Evolutionary conservation across 1,140 invertebrate species (phyloP), one percentile per base, ranked within the genome.

Genomic region (Aphelenchoides avenae): DNA sequence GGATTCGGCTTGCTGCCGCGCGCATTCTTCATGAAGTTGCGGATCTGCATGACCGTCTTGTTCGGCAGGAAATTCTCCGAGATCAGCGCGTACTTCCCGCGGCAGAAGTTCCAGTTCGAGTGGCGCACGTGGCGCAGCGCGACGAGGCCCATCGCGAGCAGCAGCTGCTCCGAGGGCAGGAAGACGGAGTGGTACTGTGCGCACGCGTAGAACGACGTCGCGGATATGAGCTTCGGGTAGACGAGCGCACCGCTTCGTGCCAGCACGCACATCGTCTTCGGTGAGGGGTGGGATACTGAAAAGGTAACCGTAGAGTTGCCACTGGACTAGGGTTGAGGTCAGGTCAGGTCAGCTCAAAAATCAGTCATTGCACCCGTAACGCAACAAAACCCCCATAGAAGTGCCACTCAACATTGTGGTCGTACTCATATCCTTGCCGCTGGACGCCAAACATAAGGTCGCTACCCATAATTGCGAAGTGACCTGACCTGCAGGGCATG

Each of bases 21-120:
- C 13, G 53, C 31, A 24, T 62, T 69, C 31, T 61, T 62, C 29
- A 64, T 24, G 41, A 69, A 58, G 64, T 64, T 69, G 5, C 61
- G 37, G 36, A 64, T 68, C 29, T 64, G 61, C n/a, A 30, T 24
- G 15, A 41, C 59, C 11, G 54, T 54, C 64, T 70, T 64, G 5
- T 46, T 63, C 13, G 61, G 61, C 42, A 64, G 46, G 30, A 70
- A 64, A 30, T 65, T 34, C 5, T 36, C 15, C 13, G 63, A 33
- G 13, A 64, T 65, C n/a, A 29, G 29, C 22, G 58, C 57, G 13
- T 64, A 64, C 15, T 68, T 67, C 6, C 33, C 50, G 5, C 26
- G 50, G 0, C 9, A 9, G 34, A 47, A 22, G 7, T 55, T 11
- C 42, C 30, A 51, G 31, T 39, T 64, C 6, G 57, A 52, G 54